Percentiles rank a stretch among this genome's conserved stretches.
These are phyloP conservation scores for Scarus forsteni DNA, from an alignment of 2,797 vertebrate genomes.

Conservation along the genomic window DNA sequence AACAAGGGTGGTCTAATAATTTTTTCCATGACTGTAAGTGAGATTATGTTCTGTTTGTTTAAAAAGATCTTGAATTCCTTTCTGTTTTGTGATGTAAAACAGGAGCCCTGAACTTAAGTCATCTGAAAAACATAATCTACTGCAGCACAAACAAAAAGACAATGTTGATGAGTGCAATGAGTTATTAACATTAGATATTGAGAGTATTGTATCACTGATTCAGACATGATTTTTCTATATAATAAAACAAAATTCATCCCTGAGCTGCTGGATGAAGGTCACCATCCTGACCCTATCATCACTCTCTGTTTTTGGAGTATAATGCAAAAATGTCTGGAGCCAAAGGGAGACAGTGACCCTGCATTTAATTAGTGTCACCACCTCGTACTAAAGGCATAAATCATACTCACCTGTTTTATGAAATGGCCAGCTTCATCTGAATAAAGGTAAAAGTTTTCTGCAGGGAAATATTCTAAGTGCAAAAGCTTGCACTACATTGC, in stretches of 20 bases:
- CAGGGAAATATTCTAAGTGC: background rate
- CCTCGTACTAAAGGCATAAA: constrained; percentile 29
- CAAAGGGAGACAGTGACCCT: constrained; percentile 9
- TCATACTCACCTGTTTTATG: constrained; percentile 26
- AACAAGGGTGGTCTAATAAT: too few relatives aligned
- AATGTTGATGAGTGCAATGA: background rate
- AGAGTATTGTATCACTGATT: background rate
- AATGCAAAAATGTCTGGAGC: constrained; percentile 11
- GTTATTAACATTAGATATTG: constrained; percentile 8
- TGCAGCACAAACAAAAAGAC: too few relatives aligned
- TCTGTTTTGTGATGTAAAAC: too few relatives aligned
- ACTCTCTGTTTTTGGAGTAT: background rate
- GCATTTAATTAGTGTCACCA: constrained; percentile 40
- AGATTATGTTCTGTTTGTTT: background rate
- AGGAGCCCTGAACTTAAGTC: too few relatives aligned
- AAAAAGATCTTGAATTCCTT: too few relatives aligned
- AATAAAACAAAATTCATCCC: constrained; percentile 10
- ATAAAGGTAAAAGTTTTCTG: background rate
- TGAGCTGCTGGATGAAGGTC: constrained; percentile 1
- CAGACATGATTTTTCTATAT: background rate
- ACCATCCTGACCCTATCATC: constrained; percentile 2
- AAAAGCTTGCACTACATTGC: background rate
- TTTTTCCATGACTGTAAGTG: too few relatives aligned
- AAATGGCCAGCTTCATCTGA: constrained; percentile 35
- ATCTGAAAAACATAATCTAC: too few relatives aligned